phyloP scores from a whole-genome alignment of 2,113 vertebrate genomes.

The Pelecanoides urinatrix region DNA sequence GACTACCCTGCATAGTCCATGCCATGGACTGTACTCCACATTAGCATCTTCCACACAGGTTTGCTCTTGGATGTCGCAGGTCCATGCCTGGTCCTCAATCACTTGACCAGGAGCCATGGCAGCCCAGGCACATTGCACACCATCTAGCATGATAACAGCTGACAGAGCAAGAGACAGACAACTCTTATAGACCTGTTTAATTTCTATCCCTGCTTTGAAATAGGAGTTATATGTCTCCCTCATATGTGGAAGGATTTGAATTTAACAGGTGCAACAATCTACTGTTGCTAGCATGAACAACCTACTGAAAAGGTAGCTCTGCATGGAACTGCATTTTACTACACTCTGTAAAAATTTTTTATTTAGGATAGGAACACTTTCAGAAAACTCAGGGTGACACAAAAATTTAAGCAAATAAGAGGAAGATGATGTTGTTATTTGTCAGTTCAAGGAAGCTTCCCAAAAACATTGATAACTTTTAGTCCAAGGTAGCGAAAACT shows the following conservation, averaged over 20 bases:
- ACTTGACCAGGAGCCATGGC: not conserved
- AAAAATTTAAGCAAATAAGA: not conserved
- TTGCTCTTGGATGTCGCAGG: not conserved
- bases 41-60: rapidly evolving
- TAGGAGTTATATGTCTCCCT: not conserved
- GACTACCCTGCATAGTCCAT: not conserved
- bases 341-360: not conserved
- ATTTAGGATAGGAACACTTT: not conserved
- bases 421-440: not conserved
- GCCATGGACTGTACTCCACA: not conserved
- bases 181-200: not conserved
- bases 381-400: not conserved
- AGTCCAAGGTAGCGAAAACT: not conserved
- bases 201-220: not conserved
- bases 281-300: not conserved
- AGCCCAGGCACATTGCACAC: not conserved
- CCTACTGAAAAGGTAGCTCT: not conserved
- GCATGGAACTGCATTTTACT: not conserved
- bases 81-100: not conserved
- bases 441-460: not conserved
- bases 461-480: not conserved
- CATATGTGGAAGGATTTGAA: not conserved
- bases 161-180: not conserved
- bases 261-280: not conserved
- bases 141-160: not conserved